phyloP scores from a whole-genome alignment of 2,113 vertebrate genomes.

The Loxodonta africana region DNA sequence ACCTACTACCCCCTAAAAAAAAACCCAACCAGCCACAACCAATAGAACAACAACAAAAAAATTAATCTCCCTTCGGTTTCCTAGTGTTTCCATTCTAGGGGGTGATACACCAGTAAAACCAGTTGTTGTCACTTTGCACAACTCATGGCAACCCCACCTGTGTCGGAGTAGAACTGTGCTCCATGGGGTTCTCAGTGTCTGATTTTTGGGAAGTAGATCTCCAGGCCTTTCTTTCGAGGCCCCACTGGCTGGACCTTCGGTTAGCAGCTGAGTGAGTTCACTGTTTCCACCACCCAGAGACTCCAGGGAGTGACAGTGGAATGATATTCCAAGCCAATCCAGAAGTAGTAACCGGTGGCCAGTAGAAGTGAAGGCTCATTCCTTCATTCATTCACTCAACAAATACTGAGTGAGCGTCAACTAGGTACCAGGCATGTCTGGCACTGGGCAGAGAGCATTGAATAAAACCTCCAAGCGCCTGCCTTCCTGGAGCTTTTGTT shows the following conservation, averaged over 20 bases:
- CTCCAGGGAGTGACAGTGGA: background rate
- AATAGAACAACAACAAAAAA: too few relatives aligned
- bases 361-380: rapidly evolving
- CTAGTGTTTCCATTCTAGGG: background rate
- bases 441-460: rapidly evolving
- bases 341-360: rapidly evolving
- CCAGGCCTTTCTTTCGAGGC: too few relatives aligned
- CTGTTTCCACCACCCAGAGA: too few relatives aligned
- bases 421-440: rapidly evolving
- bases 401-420: rapidly evolving
- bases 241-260: too few relatives aligned
- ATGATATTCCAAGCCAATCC: rapidly evolving
- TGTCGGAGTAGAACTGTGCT: too few relatives aligned
- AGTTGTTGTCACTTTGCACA: too few relatives aligned
- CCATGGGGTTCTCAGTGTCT: too few relatives aligned
- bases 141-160: too few relatives aligned
- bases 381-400: background rate
- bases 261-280: too few relatives aligned
- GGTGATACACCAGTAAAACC: too few relatives aligned
- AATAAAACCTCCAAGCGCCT: background rate
- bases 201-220: too few relatives aligned
- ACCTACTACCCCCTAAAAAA: too few relatives aligned
- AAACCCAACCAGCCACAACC: background rate
- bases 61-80: background rate
- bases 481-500: rapidly evolving